Evolutionary conservation across 2,797 vertebrate species (phyloP).

Genomic region (Sus cebifrons): DNA sequence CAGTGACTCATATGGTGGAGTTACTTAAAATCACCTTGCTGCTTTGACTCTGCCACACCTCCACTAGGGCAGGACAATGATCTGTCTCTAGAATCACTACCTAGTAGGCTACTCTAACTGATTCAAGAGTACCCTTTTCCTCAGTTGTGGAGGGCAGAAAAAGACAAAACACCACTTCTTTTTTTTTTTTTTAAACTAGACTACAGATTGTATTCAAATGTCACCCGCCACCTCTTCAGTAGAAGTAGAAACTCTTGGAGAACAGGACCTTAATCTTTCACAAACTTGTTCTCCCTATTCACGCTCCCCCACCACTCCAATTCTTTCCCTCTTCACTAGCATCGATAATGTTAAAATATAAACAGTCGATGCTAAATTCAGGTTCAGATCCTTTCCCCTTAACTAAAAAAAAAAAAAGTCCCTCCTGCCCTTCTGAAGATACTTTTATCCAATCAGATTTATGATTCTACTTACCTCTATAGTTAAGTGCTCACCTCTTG

Average conservation of each 20-base stretch:
- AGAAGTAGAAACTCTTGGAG: background rate
- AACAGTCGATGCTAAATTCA: background rate
- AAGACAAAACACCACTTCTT: background rate
- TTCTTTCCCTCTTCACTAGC: background rate
- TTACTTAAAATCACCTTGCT: background rate
- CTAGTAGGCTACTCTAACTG: background rate
- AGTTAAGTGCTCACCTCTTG: slow-evolving; percentile 96
- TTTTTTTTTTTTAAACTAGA: too few species aligned
- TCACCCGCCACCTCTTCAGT: background rate
- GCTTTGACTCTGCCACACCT: background rate
- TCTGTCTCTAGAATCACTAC: background rate
- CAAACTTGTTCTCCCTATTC: background rate
- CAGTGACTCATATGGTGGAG: background rate
- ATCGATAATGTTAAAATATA: background rate
- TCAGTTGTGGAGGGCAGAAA: background rate
- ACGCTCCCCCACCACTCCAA: background rate
- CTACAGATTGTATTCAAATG: too few species aligned
- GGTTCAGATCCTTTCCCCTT: background rate
- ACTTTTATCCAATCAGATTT: background rate
- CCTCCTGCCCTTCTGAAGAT: background rate
- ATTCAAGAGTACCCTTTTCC: background rate
- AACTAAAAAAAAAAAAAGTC: background rate
- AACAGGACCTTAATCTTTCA: background rate
- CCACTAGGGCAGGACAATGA: background rate
- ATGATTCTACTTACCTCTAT: slow-evolving; percentile 94